Percentiles rank a stretch among this genome's conserved stretches.
Evolutionary conservation across 1,140 invertebrate species (phyloP).

Genomic region (Procambarus virginalis): DNA sequence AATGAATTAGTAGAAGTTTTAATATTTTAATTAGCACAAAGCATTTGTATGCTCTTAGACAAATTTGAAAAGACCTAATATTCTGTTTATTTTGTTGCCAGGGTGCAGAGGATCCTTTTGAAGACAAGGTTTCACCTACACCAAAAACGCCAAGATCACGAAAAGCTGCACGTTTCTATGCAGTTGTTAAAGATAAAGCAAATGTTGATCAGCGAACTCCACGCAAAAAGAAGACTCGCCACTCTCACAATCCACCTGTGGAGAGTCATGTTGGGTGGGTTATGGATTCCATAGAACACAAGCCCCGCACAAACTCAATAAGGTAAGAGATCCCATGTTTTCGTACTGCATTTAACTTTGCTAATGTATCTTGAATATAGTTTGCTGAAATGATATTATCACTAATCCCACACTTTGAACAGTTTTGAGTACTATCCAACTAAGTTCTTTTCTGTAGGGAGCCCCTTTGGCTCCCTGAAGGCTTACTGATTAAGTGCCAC

Average conservation of each 20-base stretch:
- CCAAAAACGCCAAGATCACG: conserved; percentile 72
- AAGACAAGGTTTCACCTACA: conserved; percentile 70
- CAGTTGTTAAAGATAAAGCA: conserved; percentile 89
- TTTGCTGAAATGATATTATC: too few species aligned
- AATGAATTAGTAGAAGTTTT: too few species aligned
- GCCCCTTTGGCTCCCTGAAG: too few species aligned
- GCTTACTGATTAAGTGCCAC: too few species aligned
- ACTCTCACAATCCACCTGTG: conserved; percentile 88
- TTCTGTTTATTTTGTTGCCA: not conserved
- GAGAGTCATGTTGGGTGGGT: conserved; percentile 99
- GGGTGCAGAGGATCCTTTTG: conserved; percentile 55
- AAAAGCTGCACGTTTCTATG: conserved; percentile 87
- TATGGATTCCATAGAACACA: conserved; percentile 89
- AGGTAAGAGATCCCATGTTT: conserved; percentile 15
- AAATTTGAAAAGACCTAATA: not conserved
- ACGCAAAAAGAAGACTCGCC: conserved; percentile 92
- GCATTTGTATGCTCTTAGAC: too few species aligned
- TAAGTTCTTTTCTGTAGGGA: too few species aligned
- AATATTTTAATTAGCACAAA: too few species aligned
- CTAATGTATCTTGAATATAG: too few species aligned
- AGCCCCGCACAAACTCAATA: conserved; percentile 59
- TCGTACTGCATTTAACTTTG: too few species aligned
- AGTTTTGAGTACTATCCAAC: too few species aligned
- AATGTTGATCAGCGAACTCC: conserved; percentile 78
- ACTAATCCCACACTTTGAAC: too few species aligned